Evolutionary conservation across 2,888 invertebrate genomes (phyloP).

Genomic region (Cephus pulcher): DNA sequence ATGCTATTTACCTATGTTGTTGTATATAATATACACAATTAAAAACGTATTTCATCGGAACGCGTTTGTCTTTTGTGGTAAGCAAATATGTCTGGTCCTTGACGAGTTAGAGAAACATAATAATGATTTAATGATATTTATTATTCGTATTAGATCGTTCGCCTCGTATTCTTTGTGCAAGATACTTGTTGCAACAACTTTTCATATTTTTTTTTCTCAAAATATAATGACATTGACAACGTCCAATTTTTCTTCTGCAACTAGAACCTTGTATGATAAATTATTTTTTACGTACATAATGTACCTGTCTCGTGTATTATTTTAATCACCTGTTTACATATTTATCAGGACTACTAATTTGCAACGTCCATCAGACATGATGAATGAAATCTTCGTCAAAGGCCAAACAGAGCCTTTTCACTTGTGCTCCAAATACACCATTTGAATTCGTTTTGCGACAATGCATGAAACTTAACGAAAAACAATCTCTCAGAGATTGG

Average conservation of each 20-base stretch:
- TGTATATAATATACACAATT: slow-evolving; percentile 41
- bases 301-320: background rate
- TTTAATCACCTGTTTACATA: background rate
- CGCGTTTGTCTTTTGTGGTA: slow-evolving; percentile 32
- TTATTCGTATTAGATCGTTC: background rate
- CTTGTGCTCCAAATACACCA: background rate
- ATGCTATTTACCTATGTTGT: slow-evolving; percentile 46
- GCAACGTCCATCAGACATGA: background rate
- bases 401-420: background rate
- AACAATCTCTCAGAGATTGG: background rate
- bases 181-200: background rate
- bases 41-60: slow-evolving; percentile 44
- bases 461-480: background rate
- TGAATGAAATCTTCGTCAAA: background rate
- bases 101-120: background rate
- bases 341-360: background rate
- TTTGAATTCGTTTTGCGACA: background rate
- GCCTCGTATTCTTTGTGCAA: background rate
- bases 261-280: background rate
- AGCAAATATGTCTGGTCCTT: background rate
- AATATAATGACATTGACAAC: background rate
- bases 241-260: background rate
- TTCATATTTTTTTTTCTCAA: background rate
- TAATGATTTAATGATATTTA: background rate
- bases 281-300: background rate